Evolutionary conservation across 1,140 invertebrate genomes (phyloP), one percentile per base, ranked within the genome.

Genomic region (Spodoptera frugiperda): DNA sequence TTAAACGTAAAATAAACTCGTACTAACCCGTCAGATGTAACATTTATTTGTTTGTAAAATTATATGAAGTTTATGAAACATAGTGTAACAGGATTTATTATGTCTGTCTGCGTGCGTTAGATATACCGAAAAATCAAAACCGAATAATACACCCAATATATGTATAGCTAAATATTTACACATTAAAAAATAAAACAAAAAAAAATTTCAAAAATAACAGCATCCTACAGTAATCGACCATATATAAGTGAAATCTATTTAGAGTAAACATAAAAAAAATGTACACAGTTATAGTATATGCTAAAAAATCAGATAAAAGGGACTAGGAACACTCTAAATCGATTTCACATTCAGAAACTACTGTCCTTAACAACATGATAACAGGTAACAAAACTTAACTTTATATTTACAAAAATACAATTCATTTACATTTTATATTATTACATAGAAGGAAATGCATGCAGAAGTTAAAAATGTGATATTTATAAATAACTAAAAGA

Each of bases 331-430:
- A 53, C 83, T 79, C 72, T 61, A 79, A 88, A 84, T 85, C 79
- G 80, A 87, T 86, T 86, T 65, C 49, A 85, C 76, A 72, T 70
- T 53, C 65, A 77, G 75, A 82, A 82, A 82, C 73, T 70, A 82
- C 73, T 70, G 59, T 53, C 65, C 57, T 33, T 65, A 75, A 63
- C 59, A 75, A 75, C 76, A 57, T 77, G 71, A 81, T 81, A 87
- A 81, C 67, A 84, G 86, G 86, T 89, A 88, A 87, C 86, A 86
- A n/a, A 84, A 75, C 71, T 78, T 78, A 77, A 81, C 39, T 54
- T 78, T 84, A 87, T 88, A 89, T 89, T 86, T 88, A 89, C 87
- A 89, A 78, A 77, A 77, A 46, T 72, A 68, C 76, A 71, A 67
- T 63, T 70, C 53, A 76, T 70, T 70, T 77, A 75, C 72, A 75